phyloP scores from a whole-genome alignment of 2,888 invertebrate genomes.

The Griposia aprilina region DNA sequence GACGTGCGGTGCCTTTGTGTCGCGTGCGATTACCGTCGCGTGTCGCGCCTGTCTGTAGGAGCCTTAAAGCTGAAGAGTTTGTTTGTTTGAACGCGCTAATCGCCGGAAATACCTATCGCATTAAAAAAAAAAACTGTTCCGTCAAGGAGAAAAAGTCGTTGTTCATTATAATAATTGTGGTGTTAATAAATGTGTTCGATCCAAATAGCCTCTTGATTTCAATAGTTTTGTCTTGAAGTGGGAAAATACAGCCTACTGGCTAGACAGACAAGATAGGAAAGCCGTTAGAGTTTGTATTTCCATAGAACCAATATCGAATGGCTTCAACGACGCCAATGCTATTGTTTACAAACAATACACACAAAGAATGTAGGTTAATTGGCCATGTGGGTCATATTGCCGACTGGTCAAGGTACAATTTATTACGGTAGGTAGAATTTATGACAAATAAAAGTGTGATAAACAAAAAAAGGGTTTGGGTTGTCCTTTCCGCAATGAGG shows the following conservation, averaged over 20 bases:
- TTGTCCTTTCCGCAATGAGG: not conserved
- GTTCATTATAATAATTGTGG: too few species aligned
- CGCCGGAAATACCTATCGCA: too few species aligned
- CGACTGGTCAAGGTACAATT: not conserved
- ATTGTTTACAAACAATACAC: constrained; percentile 53
- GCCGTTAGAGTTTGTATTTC: constrained; percentile 6
- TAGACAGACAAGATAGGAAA: not conserved
- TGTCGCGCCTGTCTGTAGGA: too few species aligned
- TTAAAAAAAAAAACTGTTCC: too few species aligned
- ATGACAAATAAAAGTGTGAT: not conserved
- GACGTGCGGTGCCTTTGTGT: too few species aligned
- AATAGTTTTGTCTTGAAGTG: too few species aligned
- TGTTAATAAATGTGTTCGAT: too few species aligned
- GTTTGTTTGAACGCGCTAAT: not conserved
- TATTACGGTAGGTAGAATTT: constrained; percentile 4
- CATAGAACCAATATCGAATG: constrained; percentile 6
- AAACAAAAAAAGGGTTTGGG: not conserved
- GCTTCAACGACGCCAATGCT: not conserved
- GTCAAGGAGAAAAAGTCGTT: too few species aligned
- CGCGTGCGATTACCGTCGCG: too few species aligned
- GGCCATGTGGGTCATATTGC: constrained; percentile 34
- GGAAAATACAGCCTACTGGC: not conserved
- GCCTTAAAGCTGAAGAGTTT: too few species aligned
- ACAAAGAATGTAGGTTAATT: constrained; percentile 54
- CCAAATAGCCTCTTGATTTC: too few species aligned